phyloP scores from a whole-genome alignment of 2,113 vertebrate species.

The Isurus oxyrinchus region DNA sequence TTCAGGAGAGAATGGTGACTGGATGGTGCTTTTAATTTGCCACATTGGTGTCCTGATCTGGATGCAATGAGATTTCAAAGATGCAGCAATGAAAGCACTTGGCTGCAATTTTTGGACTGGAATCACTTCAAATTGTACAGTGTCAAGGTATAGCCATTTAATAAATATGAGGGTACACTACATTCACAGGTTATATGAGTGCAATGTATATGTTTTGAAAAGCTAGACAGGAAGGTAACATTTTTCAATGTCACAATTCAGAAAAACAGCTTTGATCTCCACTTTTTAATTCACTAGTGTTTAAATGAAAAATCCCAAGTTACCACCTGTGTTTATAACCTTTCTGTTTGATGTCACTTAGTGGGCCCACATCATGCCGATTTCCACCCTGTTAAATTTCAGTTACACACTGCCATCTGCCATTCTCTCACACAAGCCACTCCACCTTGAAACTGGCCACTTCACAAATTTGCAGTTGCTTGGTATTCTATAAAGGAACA shows the following conservation, averaged over 20 bases:
- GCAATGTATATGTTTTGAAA: neutral
- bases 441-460: neutral
- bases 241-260: neutral
- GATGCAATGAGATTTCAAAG: neutral
- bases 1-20: neutral
- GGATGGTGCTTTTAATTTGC: neutral
- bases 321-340: constrained; percentile 29
- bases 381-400: neutral
- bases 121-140: neutral
- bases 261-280: constrained; percentile 16
- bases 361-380: neutral
- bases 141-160: neutral
- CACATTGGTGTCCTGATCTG: neutral
- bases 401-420: neutral
- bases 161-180: neutral
- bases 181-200: neutral
- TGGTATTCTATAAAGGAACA: neutral
- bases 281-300: constrained; percentile 27
- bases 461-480: neutral
- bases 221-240: neutral
- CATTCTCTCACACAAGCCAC: neutral
- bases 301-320: constrained; percentile 26
- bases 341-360: constrained; percentile 1
- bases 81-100: neutral
- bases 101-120: neutral